These are phyloP conservation scores for Serranus cabrilla DNA, from an alignment of 2,797 vertebrate species.

Conservation along the genomic window DNA sequence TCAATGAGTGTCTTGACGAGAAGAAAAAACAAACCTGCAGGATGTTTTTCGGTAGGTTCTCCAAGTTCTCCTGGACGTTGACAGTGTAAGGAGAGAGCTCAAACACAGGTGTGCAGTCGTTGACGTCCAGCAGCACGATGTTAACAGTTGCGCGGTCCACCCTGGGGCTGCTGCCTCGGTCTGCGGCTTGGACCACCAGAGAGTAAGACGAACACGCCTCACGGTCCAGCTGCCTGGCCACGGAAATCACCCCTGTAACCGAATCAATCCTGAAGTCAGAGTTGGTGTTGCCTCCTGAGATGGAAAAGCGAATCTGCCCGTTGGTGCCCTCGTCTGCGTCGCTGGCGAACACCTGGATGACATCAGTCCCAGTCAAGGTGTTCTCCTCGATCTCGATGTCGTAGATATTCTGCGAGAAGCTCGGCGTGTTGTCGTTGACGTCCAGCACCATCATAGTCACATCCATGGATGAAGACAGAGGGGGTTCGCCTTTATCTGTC, in stretches of 20 bases:
- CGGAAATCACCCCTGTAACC: conserved; percentile 92
- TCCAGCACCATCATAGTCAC: conserved; percentile 92
- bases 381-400: conserved; percentile 92
- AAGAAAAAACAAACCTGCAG: conserved; percentile 86
- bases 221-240: conserved; percentile 93
- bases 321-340: conserved; percentile 95
- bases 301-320: conserved; percentile 93
- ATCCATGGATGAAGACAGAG: conserved; percentile 91
- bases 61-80: conserved; percentile 91
- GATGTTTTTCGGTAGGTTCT: conserved; percentile 88
- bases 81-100: conserved; percentile 94
- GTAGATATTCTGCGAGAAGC: conserved; percentile 92
- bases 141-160: conserved; percentile 88
- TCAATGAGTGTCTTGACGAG: conserved; percentile 15
- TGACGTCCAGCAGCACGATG: conserved; percentile 91
- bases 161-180: conserved; percentile 93
- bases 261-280: conserved; percentile 94
- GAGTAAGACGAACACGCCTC: conserved; percentile 88
- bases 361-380: conserved; percentile 91
- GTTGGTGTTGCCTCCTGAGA: conserved; percentile 84
- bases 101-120: conserved; percentile 93
- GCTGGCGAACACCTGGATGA: conserved; percentile 90
- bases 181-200: conserved; percentile 90
- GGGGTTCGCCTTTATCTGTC: conserved; percentile 93
- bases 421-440: conserved; percentile 94